Conservation (phyloP, 2,797 vertebrate species). For the Anabacerthia variegaticeps region DNA sequence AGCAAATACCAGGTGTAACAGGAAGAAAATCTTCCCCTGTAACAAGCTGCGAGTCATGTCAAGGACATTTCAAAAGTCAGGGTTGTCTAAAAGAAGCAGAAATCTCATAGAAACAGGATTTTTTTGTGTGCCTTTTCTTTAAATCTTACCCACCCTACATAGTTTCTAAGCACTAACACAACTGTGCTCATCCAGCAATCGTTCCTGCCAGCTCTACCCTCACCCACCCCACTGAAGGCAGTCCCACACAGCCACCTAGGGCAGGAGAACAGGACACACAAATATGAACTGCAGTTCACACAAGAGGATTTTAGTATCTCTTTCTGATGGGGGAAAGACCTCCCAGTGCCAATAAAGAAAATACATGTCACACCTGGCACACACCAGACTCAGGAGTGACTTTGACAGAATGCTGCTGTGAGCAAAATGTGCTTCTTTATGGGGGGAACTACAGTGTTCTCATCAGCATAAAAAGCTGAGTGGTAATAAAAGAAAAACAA, state of each 20-base stretch:
- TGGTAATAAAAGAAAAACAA: neutral
- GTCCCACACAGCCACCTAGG: accelerated
- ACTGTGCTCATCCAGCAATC: neutral
- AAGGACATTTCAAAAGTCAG: neutral
- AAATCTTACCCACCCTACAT: neutral
- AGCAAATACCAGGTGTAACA: neutral
- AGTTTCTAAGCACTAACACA: neutral
- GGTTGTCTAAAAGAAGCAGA: neutral
- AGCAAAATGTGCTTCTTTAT: neutral
- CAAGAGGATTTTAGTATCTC: neutral
- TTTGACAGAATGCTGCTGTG: neutral
- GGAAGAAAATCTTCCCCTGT: neutral
- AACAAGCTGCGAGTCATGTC: neutral
- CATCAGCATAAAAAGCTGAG: neutral
- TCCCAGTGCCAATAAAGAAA: neutral
- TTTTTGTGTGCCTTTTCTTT: neutral
- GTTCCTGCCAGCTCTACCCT: neutral
- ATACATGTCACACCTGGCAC: neutral
- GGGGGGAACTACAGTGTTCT: neutral
- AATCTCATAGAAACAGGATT: neutral
- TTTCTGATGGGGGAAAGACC: neutral
- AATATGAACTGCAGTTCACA: neutral
- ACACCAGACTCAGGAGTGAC: neutral
- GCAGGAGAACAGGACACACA: neutral
- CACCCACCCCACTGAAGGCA: neutral